phyloP scores from a whole-genome alignment of 2,888 invertebrate genomes.

The Thymelicus lineola region DNA sequence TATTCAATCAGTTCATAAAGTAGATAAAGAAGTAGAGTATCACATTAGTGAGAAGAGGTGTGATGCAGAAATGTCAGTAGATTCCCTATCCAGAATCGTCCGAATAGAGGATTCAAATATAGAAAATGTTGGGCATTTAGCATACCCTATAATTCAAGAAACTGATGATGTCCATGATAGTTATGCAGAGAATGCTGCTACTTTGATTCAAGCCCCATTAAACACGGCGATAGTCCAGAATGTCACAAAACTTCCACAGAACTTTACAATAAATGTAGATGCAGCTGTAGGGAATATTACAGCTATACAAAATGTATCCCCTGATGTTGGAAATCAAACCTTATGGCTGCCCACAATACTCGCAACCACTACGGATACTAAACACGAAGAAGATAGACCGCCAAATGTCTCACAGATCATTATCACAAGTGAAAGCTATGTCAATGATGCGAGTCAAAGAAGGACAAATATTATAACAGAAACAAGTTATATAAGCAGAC shows the following conservation, averaged over 20 bases:
- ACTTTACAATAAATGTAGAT: conserved; percentile 81
- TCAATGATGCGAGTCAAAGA: conserved; percentile 67
- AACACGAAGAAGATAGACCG: conserved; percentile 69
- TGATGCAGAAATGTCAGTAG: conserved; percentile 73
- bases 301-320: conserved; percentile 77
- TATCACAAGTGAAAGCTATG: conserved; percentile 78
- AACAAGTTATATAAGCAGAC: conserved; percentile 68
- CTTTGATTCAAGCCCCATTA: conserved; percentile 74
- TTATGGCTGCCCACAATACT: conserved; percentile 80
- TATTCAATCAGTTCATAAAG: conserved; percentile 69
- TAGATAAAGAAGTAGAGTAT: conserved; percentile 74
- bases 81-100: conserved; percentile 73
- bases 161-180: conserved; percentile 72
- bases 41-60: conserved; percentile 71
- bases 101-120: conserved; percentile 72
- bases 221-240: conserved; percentile 79
- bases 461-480: conserved; percentile 75
- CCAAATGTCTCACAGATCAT: conserved; percentile 78
- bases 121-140: conserved; percentile 70
- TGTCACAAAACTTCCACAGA: conserved; percentile 77
- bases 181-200: conserved; percentile 73
- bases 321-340: conserved; percentile 76
- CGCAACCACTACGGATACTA: conserved; percentile 70
- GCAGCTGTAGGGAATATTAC: conserved; percentile 77
- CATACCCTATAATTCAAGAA: conserved; percentile 76